These are phyloP conservation scores for Periophthalmus modestus DNA, from an alignment of 2,113 vertebrate genomes.

Conservation along the genomic window DNA sequence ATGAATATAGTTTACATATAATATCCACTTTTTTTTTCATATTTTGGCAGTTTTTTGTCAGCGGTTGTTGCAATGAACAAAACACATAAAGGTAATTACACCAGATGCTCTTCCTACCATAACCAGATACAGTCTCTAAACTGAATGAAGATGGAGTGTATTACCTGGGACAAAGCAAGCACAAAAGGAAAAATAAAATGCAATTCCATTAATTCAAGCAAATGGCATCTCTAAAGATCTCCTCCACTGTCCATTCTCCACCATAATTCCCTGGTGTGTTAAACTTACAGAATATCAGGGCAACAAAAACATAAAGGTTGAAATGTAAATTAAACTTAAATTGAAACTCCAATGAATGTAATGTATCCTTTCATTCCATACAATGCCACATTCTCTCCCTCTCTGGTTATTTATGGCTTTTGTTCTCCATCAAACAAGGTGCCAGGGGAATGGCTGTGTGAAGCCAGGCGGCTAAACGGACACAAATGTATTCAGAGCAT, in stretches of 20 bases:
- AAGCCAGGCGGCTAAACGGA: slow-evolving; percentile 74
- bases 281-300: background rate
- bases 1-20: slow-evolving; percentile 15
- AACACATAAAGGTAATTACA: background rate
- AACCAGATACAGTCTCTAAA: background rate
- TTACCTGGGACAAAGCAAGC: no score
- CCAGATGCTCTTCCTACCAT: background rate
- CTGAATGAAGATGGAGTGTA: background rate
- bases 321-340: slow-evolving; percentile 1
- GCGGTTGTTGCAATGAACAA: background rate
- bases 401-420: slow-evolving; percentile 46
- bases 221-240: background rate
- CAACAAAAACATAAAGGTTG: background rate
- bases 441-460: slow-evolving; percentile 45
- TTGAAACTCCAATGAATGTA: background rate
- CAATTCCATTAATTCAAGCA: background rate
- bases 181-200: background rate
- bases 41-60: background rate
- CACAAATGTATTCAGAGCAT: slow-evolving; percentile 83
- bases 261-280: background rate
- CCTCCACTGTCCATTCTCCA: background rate
- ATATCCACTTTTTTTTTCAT: background rate
- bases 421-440: slow-evolving; percentile 49
- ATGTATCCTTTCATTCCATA: slow-evolving; percentile 5
- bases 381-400: background rate